Evolutionary conservation across 2,888 invertebrate species (phyloP).

Genomic region (Thumatha senex): DNA sequence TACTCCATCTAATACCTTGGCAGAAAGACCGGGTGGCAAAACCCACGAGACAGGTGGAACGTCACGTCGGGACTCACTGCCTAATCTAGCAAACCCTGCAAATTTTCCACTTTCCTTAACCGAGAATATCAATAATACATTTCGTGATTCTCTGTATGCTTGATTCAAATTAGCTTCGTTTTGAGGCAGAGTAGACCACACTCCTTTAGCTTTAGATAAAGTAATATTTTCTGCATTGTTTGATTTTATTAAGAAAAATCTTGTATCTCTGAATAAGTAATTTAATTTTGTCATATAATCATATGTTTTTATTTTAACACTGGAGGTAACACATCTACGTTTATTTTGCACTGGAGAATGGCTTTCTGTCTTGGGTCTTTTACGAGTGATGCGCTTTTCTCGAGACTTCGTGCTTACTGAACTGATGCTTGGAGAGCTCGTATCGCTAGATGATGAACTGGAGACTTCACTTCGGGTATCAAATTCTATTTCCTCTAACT

Average conservation of each 20-base stretch:
- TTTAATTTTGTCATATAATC: conserved; percentile 95
- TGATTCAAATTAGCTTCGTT: conserved; percentile 98
- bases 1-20: conserved; percentile 96
- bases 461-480: conserved; percentile 96
- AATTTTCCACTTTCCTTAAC: conserved; percentile 99
- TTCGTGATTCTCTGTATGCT: conserved; percentile 95
- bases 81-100: conserved; percentile 96
- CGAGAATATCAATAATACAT: conserved; percentile 97
- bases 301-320: conserved; percentile 86
- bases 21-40: conserved; percentile 95
- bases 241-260: conserved; percentile 98
- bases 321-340: conserved; percentile 59
- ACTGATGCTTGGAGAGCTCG: conserved; percentile 90
- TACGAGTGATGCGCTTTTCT: conserved; percentile 82
- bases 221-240: conserved; percentile 98
- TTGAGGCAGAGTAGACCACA: conserved; percentile 98
- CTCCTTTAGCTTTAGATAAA: conserved; percentile 96
- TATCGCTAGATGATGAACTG: conserved; percentile 89
- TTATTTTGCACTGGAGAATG: conserved; percentile 68
- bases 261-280: conserved; percentile 96
- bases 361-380: conserved; percentile 77
- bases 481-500: conserved; percentile 89
- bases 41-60: conserved; percentile 96
- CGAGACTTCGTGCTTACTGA: conserved; percentile 89
- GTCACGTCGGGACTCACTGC: conserved; percentile 94